phyloP scores from a whole-genome alignment of 1,140 invertebrate species.

The Saccostrea cuccullata region DNA sequence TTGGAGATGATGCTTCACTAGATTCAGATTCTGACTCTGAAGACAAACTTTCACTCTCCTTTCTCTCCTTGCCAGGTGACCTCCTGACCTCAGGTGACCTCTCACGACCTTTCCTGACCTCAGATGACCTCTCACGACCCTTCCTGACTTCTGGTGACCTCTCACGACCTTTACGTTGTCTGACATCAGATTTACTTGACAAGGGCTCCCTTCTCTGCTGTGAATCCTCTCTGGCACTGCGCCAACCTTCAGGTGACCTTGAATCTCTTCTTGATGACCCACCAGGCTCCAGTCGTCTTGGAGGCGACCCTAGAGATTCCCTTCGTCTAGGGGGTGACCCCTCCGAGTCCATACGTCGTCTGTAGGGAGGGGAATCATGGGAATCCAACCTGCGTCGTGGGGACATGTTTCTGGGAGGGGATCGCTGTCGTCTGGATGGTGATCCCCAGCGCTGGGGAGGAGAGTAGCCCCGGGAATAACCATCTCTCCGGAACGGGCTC shows the following conservation, averaged over 20 bases:
- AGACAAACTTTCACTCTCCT: conserved; percentile 12
- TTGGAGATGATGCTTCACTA: neutral
- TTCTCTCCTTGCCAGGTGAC: neutral
- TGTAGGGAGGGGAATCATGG: neutral
- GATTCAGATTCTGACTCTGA: neutral
- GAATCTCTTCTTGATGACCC: conserved; percentile 1
- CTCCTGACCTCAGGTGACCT: neutral
- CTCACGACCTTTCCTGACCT: neutral
- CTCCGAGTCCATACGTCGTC: neutral
- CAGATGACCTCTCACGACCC: neutral
- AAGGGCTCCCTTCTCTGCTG: neutral
- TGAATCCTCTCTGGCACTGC: neutral
- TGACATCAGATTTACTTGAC: neutral
- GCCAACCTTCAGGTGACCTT: neutral
- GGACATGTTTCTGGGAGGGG: neutral
- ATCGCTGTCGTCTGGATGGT: neutral
- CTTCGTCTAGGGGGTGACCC: neutral
- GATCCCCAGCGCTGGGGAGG: neutral
- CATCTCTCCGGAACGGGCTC: neutral
- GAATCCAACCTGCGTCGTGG: neutral
- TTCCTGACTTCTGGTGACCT: neutral
- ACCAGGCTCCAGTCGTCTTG: neutral
- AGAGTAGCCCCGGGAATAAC: neutral
- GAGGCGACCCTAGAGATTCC: neutral
- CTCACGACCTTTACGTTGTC: neutral